Base-by-base conservation (phyloP, 2,888 invertebrate species). In the Oxytorus armatus region DNA sequence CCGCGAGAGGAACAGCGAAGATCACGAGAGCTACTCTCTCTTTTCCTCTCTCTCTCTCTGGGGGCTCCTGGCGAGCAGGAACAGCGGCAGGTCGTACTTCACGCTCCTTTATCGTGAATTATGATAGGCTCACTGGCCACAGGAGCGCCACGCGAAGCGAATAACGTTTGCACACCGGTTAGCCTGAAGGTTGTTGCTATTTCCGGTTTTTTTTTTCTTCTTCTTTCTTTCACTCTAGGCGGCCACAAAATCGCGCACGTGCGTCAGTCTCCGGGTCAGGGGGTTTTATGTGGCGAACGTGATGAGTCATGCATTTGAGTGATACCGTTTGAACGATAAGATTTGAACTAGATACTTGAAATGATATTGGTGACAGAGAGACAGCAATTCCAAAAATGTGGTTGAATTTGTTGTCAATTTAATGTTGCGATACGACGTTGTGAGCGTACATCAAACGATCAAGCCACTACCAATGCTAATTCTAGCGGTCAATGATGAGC, bases 91-190 rank as follows among this genome's bases (percentile, higher is more conserved):
- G 77, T 75, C 72, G 77, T 61, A 79, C 73, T 79, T 82, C 83
- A 73, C 73, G 82, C 84, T 85, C 80, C 83, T 86, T 86, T 85
- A 86, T 86, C 85, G 73, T 84, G 85, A 85, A 83, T 86, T 86
- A 86, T 82, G 85, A 84, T 82, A 77, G 79, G 79, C 76, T 76
- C 76, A 68, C 29, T 42, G 72, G 49, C 72, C 47, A 63, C 72
- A 61, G 61, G 76, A 76, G 76, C 76, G 61, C 68, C 76, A 68
- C 61, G 72, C 66, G 72, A 66, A 68, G 65, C 79, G 59, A 72
- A 75, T 72, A 76, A 76, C 65, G 33, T 68, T 72, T 68, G 61
- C 72, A 51, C 79, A 68, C 72, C 61, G 59, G 72, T 76, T 76
- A 49, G 63, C 49, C 77, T 42, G 29, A 53, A 49, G 11, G 16